Percentiles rank a stretch among this genome's conserved stretches.
These are phyloP conservation scores for Rhimphoctona megacephalus DNA, from an alignment of 2,888 invertebrate species.

Conservation along the genomic window DNA sequence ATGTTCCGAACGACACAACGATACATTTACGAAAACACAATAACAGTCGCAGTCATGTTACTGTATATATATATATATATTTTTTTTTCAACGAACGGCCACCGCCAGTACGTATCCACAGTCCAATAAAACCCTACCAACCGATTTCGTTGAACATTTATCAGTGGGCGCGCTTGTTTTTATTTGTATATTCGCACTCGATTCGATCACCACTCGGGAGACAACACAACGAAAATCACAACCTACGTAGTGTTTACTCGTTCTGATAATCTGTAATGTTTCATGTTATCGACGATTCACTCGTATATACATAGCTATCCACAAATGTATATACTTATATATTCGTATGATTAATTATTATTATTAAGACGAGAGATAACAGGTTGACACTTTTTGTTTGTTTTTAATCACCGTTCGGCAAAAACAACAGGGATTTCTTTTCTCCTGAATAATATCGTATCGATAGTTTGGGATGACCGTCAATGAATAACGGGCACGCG, in stretches of 20 bases:
- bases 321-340: background rate
- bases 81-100: background rate
- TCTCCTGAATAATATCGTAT: background rate
- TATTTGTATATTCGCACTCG: conserved; percentile 7
- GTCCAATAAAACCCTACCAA: background rate
- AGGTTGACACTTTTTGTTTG: conserved; percentile 15
- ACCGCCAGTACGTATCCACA: conserved; percentile 22
- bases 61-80: background rate
- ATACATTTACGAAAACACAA: background rate
- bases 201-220: conserved; percentile 34
- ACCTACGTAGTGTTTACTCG: conserved; percentile 3
- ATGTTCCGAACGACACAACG: background rate
- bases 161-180: background rate
- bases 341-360: background rate
- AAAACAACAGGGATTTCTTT: conserved; percentile 29
- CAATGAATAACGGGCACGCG: conserved; percentile 72
- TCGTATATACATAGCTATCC: conserved; percentile 16
- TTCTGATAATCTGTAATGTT: conserved; percentile 22
- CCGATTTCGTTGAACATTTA: background rate
- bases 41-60: conserved; percentile 5
- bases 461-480: conserved; percentile 4
- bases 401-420: conserved; percentile 1
- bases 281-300: conserved; percentile 24
- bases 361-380: conserved; percentile 48
- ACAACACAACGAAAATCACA: conserved; percentile 14